Base-by-base conservation (phyloP, 1,140 invertebrate species). In the Ectropis grisescens region DNA sequence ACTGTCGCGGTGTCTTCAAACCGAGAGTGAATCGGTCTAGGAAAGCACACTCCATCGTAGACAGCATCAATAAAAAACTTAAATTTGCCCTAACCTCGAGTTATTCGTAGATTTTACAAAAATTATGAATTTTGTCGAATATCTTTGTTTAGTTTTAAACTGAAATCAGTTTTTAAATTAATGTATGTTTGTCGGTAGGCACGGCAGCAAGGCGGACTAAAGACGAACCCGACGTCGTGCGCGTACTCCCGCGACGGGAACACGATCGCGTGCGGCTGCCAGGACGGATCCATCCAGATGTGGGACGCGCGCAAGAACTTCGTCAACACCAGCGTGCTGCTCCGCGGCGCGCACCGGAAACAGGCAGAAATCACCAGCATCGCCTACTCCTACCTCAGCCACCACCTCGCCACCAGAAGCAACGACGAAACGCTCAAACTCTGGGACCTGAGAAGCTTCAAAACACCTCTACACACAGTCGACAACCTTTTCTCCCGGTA, bases 241-340 rank as follows among this genome's bases (percentile, higher is more conserved):
- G 83, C 85, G 1, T 97, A 92, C 57, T 95, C 89, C 38, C 82
- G 92, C 36, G 96, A 99, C 75, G 97, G 96, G 0, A 91, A 92
- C 35, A 87, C 93, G 0, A 89, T 99, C 4, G 32, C 93, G 0
- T 93, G 93, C 33, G 97, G 91, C 0, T 99, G 98, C 65, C 86
- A 89, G 13, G 98, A 99, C 80, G 98, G 98, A 1, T 98, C 95
- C 0, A 91, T 99, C 50, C 97, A 98, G 75, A 91, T 98, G 78
- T 99, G 97, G 97, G 98, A 99, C 71, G 91, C 95, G 30, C 87
- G 96, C 24, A 91, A 90, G 60, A 91, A 87, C 55, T 91, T 88
- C 50, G 91, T 92, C 0, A 97, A 95, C 58, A 94, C 95, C 0
- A 87, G 89, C 0, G 82, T 90, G 29, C 71, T 93, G 15, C 80